Base-by-base conservation (phyloP, 2,888 invertebrate genomes). In the Xestia xanthographa region DNA sequence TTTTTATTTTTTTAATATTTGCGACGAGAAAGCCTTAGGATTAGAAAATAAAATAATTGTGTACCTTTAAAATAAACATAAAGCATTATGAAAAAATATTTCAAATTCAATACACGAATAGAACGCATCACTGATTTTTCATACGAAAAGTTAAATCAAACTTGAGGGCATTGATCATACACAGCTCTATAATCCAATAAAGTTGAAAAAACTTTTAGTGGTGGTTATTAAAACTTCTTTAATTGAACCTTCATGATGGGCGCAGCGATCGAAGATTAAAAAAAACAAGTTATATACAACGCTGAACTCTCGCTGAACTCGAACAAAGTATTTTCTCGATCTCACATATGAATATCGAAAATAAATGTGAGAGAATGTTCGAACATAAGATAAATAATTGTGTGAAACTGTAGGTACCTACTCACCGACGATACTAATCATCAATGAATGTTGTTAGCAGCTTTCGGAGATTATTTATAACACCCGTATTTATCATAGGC, bases 171-270 rank as follows among this genome's bases (percentile, higher is more conserved):
- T 53, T 38, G 12, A 76, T 50, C 29, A 34, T 26, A 77, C 29
- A 60, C 20, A 29, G 20, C 43, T 65, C 43, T 65, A 34, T 68
- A 65, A 65, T 45, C 45, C 56, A 38, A 45, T 43, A 58, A 77
- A 68, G 66, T 66, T 41, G 5, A 8, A 62, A 60, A 56, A 66
- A 62, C 60, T 71, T 75, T 71, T 20, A 12, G 62, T 67, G 71
- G 45, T 65, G 26, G 53, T 71, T 78, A 71, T 71, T 80, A 78
- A 83, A 71, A 80, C 66, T 78, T 71, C 26, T 83, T 78, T 78
- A 78, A 78, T 78, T 83, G 71, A 56, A 66, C 48, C 56, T 78
- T 43, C 17, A 63, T 50, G 38, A 29, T 43, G 29, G 48, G 34
- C 26, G 41, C 56, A 58, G 14, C 14, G 14, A n/a, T 70, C 34